Evolutionary conservation across 2,113 vertebrate genomes (phyloP), one percentile per base, ranked within the genome.

Genomic region (Onychorhynchus coronatus): DNA sequence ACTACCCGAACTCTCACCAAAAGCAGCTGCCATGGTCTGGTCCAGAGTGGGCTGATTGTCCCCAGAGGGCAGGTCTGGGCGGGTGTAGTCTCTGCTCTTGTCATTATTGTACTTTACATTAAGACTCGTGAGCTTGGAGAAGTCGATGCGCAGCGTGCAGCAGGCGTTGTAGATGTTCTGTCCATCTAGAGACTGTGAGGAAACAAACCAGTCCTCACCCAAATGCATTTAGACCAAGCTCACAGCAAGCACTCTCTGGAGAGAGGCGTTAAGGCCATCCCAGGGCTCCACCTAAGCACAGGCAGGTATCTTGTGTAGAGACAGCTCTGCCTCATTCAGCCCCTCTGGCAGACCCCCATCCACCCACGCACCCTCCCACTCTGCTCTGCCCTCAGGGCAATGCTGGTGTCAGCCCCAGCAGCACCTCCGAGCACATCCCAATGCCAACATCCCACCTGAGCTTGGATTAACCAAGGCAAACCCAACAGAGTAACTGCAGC

Each of bases 161-260:
- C 99, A 99, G 84, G 99, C 99, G 0, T 99, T 99, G 93, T 99
- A 99, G 97, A 99, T 99, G 91, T 99, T 99, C 97, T 99, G 99
- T 8, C 99, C 99, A 4, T 99, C 99, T 42, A 99, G 97, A n/a
- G 99, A 98, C 99, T 99, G 96, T 2, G 17, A 37, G 50, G 30
- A 92, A 27, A 82, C 27, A 74, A 41, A 83, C 3, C 41, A n/a
- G 18, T 12, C 25, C 33, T 96, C 62, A 92, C 6, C 8, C 41
- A 42, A 61, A 28, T 9, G 42, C 35, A 33, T 27, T 85, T 24
- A 53, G 1, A 24, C 5, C 2, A 20, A 67, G 14, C 33, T 20
- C 68, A 77, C 44, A 59, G 62, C 28, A 81, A 62, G 2, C 72
- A 25, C 33, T 3, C 33, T 61, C 85, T 12, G n/a, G 7, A 56